phyloP scores from a whole-genome alignment of 1,140 invertebrate genomes.

The Panulirus ornatus region DNA sequence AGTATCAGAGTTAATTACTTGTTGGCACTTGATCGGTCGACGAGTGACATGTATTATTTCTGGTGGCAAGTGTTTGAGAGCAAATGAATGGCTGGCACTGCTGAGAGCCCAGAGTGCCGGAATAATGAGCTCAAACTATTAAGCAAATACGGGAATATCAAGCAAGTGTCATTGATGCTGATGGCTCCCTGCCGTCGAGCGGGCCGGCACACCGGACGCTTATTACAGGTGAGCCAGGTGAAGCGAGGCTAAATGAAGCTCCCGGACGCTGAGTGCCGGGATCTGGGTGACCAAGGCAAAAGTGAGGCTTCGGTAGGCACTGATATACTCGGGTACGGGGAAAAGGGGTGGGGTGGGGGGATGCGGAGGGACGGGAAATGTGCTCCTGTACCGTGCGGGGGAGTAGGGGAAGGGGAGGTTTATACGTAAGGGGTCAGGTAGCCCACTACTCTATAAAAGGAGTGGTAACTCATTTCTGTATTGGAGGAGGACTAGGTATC shows the following conservation, averaged over 20 bases:
- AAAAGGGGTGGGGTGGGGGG: background rate
- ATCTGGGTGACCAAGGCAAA: background rate
- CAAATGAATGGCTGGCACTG: slow-evolving; percentile 60
- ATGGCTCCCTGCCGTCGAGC: slow-evolving; percentile 30
- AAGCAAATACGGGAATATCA: slow-evolving; percentile 50
- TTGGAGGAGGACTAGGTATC: too few species aligned
- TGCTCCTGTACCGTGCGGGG: background rate
- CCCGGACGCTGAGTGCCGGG: slow-evolving; percentile 18
- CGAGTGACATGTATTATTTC: slow-evolving; percentile 60
- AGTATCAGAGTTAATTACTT: slow-evolving; percentile 57
- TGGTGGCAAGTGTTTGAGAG: slow-evolving; percentile 64
- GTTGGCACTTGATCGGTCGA: slow-evolving; percentile 56
- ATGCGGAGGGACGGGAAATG: background rate
- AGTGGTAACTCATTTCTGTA: too few species aligned
- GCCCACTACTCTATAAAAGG: too few species aligned
- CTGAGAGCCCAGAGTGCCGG: slow-evolving; percentile 35
- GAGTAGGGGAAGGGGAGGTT: background rate
- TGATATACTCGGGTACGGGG: background rate
- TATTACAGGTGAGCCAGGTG: slow-evolving; percentile 46
- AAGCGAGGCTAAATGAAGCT: slow-evolving; percentile 43
- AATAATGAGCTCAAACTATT: slow-evolving; percentile 63
- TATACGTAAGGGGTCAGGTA: background rate
- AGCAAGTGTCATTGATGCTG: slow-evolving; percentile 50
- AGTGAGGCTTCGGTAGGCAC: background rate
- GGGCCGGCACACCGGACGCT: slow-evolving; percentile 4